Percentiles rank a stretch among this genome's conserved stretches.
Evolutionary conservation across 2,888 invertebrate genomes (phyloP).

Genomic region (Aleiodes alternator): DNA sequence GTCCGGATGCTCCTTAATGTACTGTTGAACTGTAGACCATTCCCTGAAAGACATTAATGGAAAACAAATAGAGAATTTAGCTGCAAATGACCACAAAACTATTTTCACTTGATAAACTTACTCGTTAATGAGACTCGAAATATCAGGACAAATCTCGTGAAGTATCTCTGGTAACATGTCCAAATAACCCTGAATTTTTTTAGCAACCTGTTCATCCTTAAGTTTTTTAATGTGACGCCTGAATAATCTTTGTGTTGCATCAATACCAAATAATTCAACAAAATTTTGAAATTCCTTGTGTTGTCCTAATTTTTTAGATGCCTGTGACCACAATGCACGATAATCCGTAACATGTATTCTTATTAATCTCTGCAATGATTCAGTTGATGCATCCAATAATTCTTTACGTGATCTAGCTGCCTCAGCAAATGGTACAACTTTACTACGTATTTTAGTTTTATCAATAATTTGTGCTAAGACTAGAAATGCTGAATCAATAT

Average conservation of each 20-base stretch:
- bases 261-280: slow-evolving; percentile 92
- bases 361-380: slow-evolving; percentile 92
- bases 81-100: background rate
- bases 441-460: slow-evolving; percentile 87
- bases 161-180: slow-evolving; percentile 86
- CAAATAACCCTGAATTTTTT: slow-evolving; percentile 86
- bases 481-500: slow-evolving; percentile 94
- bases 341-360: slow-evolving; percentile 88
- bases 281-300: slow-evolving; percentile 93
- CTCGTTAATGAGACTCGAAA: slow-evolving; percentile 75
- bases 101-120: slow-evolving; percentile 56
- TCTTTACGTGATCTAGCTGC: slow-evolving; percentile 92
- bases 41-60: slow-evolving; percentile 79
- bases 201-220: slow-evolving; percentile 87
- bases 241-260: slow-evolving; percentile 87
- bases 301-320: slow-evolving; percentile 89
- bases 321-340: slow-evolving; percentile 91
- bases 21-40: slow-evolving; percentile 91
- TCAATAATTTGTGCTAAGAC: slow-evolving; percentile 94
- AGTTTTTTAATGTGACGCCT: slow-evolving; percentile 87
- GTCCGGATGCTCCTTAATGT: slow-evolving; percentile 93
- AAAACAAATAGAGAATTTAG: background rate
- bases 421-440: slow-evolving; percentile 86
- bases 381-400: slow-evolving; percentile 91
- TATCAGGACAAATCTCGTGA: slow-evolving; percentile 87